Base-by-base conservation (phyloP, 30 jellyfish, hydroid and myxozoan genomes). In the Rhopilema esculentum region DNA sequence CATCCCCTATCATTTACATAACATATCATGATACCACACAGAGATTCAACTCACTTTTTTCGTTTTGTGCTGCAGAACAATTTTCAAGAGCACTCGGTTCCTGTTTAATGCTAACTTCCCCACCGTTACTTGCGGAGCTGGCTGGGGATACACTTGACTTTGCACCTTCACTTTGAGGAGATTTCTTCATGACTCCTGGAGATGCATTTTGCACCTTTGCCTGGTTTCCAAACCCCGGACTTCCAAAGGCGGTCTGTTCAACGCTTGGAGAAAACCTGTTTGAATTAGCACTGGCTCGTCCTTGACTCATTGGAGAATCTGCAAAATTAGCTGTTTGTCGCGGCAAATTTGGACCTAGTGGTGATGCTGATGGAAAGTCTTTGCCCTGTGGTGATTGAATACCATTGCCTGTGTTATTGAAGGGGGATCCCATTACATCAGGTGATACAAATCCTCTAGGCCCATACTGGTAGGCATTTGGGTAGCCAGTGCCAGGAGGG, bases 261-360 rank as follows among this genome's bases (percentile, higher is more conserved):
- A 88, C 85, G 19, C 52, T 69, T 1, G 92, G 92, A 12, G 94
- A 81, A 69, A 49, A 97, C 51, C 84, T 88, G 61, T 87, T 57
- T 49, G 88, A 97, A 91, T 70, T 97, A 86, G 77, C 92, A 93
- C 81, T 91, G 86, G 52, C 77, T 82, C 98, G 53, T 29, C 93
- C 97, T 69, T 71, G 92, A 25, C 89, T 91, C 88, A 83, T 64
- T 16, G 97, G 97, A 15, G 99, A 89, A 21, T 93, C 92, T 8
- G 85, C 67, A 62, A 81, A 83, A 29, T 49, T 69, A 18, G 94
- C 83, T 19, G 86, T 57, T 80, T 75, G 93, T 63, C 85, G 75
- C 32, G 85, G 91, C 24, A 63, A 15, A 25, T 62, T 57, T 16
- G 88, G 89, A n/a, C 88, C 91, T 16, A 66, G 69, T 16, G 96